phyloP scores from a whole-genome alignment of 2,113 vertebrate species.

The Hemibagrus wyckioides region DNA sequence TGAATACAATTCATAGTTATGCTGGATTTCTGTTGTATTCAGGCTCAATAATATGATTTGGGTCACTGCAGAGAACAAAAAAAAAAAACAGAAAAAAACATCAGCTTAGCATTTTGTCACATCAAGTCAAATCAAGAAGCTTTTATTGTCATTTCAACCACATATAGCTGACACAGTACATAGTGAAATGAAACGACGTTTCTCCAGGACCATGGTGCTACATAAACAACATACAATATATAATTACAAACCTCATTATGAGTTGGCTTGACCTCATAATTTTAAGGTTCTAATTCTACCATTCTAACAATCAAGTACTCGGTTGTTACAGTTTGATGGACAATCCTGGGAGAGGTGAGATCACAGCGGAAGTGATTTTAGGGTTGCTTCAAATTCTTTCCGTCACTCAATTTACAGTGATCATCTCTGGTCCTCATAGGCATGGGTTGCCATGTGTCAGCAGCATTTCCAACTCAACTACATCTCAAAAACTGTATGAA shows the following conservation, averaged over 20 bases:
- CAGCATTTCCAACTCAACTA: not conserved
- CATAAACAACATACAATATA: too few species aligned
- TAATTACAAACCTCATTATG: too few species aligned
- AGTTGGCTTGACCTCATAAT: not conserved
- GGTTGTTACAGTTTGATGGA: conserved; percentile 24
- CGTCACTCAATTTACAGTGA: conserved; percentile 33
- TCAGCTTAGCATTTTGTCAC: too few species aligned
- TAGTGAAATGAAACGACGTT: too few species aligned
- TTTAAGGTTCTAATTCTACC: not conserved
- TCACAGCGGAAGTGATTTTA: conserved; percentile 6
- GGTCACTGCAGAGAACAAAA: not conserved
- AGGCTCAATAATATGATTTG: not conserved
- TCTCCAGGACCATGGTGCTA: too few species aligned
- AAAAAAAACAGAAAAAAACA: not conserved
- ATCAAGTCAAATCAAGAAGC: too few species aligned
- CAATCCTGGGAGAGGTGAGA: conserved; percentile 13
- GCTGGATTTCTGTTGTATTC: not conserved
- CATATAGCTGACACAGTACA: too few species aligned
- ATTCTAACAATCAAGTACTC: not conserved
- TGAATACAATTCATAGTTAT: not conserved
- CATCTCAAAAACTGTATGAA: not conserved
- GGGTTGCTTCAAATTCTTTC: conserved; percentile 10
- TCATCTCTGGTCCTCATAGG: not conserved
- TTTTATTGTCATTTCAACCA: too few species aligned
- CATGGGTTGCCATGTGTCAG: not conserved